Conservation (phyloP, 1,140 invertebrate species). For the Pseudobourletiella spinata region DNA sequence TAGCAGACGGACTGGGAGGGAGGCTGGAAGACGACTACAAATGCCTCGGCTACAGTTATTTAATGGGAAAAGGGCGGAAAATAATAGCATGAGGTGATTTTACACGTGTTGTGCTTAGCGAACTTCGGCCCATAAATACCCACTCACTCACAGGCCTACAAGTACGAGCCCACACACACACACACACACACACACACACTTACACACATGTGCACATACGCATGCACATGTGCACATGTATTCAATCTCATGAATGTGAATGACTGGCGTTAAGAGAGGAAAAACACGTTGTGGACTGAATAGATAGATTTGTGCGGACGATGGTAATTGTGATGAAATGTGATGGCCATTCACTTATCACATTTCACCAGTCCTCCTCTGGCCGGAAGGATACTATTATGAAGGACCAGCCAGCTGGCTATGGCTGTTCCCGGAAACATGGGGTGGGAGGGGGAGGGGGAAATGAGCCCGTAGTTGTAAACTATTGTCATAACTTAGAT, state of each 20-base stretch:
- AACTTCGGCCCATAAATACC: no score
- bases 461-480: slow-evolving; percentile 8
- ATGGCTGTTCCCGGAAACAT: not conserved
- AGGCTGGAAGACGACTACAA: no score
- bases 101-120: no score
- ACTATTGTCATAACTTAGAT: slow-evolving; percentile 14
- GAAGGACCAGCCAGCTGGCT: not conserved
- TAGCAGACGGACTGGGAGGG: no score
- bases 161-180: no score
- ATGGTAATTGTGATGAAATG: slow-evolving; percentile 24
- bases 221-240: no score
- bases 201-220: no score
- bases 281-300: not conserved
- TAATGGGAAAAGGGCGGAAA: no score
- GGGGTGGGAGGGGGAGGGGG: not conserved
- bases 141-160: no score
- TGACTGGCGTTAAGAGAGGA: not conserved
- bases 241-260: not conserved
- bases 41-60: no score
- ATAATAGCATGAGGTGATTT: no score
- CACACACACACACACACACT: no score
- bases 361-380: slow-evolving; percentile 8
- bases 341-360: slow-evolving; percentile 24
- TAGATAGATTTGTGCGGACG: slow-evolving; percentile 22
- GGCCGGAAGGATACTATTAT: not conserved